phyloP scores from a whole-genome alignment of 2,888 invertebrate species.

The Syrista parreyssii region DNA sequence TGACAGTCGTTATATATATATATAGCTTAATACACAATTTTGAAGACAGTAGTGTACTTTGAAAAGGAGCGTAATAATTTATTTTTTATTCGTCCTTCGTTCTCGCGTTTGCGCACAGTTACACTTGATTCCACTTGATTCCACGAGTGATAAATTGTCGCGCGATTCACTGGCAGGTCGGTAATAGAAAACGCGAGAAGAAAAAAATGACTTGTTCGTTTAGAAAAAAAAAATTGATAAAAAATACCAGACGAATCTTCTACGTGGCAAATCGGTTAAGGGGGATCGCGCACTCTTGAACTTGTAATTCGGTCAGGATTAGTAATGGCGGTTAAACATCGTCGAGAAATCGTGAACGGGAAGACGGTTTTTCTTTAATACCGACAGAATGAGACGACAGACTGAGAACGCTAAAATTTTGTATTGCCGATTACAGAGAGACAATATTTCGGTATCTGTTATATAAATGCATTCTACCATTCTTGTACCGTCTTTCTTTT shows the following conservation, averaged over 20 bases:
- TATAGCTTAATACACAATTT: not conserved
- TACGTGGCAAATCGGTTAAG: not conserved
- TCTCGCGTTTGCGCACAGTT: not conserved
- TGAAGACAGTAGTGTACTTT: not conserved
- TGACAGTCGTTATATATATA: not conserved
- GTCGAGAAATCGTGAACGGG: not conserved
- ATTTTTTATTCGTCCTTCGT: not conserved
- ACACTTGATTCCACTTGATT: not conserved
- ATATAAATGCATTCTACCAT: not conserved
- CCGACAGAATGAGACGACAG: not conserved
- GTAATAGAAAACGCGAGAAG: not conserved
- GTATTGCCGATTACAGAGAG: not conserved
- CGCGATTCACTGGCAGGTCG: not conserved
- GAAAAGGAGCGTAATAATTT: not conserved
- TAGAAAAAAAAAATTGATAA: not conserved
- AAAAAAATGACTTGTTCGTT: not conserved
- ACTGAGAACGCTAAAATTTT: not conserved
- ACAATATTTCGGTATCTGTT: not conserved
- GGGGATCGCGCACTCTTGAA: not conserved
- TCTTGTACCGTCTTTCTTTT: not conserved
- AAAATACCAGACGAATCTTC: not conserved
- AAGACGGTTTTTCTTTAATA: not conserved
- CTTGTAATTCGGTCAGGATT: constrained; percentile 1
- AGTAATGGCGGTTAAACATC: not conserved
- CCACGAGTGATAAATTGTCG: no score